Percentiles rank a stretch among this genome's conserved stretches.
Conservation (phyloP, 2,888 invertebrate species). For the Lithophane ornitopus region DNA sequence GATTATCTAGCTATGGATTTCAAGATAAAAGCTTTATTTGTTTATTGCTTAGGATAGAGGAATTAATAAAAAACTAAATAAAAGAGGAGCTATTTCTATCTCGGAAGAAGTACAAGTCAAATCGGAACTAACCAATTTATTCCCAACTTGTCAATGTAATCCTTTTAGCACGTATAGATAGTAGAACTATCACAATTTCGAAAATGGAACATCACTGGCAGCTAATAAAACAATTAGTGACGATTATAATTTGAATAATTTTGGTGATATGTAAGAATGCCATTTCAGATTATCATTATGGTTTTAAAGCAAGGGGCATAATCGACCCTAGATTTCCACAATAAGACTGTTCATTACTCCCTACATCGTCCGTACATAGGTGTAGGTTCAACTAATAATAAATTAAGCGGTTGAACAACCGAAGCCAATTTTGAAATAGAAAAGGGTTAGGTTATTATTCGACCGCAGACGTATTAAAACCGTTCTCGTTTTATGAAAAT, state of each 20-base stretch:
- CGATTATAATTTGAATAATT: not conserved
- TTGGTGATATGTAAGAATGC: not conserved
- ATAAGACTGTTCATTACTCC: slow-evolving; percentile 55
- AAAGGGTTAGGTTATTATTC: slow-evolving; percentile 86
- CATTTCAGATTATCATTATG: slow-evolving; percentile 3
- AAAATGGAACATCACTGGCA: not conserved
- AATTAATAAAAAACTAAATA: slow-evolving; percentile 18
- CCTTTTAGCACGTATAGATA: no score
- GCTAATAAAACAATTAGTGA: slow-evolving; percentile 4
- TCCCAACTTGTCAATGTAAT: no score
- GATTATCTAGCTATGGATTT: slow-evolving; percentile 81
- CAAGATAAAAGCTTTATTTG: slow-evolving; percentile 77
- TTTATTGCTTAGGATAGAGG: slow-evolving; percentile 55
- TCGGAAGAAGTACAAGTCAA: not conserved
- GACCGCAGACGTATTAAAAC: slow-evolving; percentile 87
- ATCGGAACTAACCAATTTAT: not conserved
- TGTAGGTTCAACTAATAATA: slow-evolving; percentile 73
- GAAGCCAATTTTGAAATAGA: slow-evolving; percentile 85
- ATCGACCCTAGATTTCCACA: slow-evolving; percentile 24
- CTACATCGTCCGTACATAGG: slow-evolving; percentile 55
- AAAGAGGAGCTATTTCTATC: not conserved
- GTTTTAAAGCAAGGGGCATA: slow-evolving; percentile 10
- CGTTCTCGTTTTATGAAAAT: slow-evolving; percentile 89
- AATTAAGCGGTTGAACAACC: slow-evolving; percentile 75
- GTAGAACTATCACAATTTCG: not conserved